Percentiles rank a stretch among this genome's conserved stretches.
These are phyloP conservation scores for Hylaeus anthracinus DNA, from an alignment of 1,140 invertebrate species.

Conservation along the genomic window DNA sequence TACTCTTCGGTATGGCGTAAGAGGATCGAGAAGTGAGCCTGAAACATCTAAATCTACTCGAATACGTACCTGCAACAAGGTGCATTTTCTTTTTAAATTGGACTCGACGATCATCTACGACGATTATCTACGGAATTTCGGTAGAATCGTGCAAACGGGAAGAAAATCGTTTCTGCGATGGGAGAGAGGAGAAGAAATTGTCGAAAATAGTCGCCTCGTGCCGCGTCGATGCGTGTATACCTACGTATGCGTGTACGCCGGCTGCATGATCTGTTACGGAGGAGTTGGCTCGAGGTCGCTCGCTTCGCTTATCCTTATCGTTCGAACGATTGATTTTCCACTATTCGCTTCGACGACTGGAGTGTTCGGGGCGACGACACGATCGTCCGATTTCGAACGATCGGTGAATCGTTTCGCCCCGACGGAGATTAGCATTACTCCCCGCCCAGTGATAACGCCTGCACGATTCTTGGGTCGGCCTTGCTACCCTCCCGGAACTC, in stretches of 20 bases:
- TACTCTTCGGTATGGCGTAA: too few species aligned
- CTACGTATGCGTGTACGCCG: slow-evolving; percentile 51
- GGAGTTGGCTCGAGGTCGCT: slow-evolving; percentile 17
- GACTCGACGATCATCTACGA: too few species aligned
- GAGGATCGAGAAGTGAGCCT: too few species aligned
- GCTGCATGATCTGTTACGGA: slow-evolving; percentile 2
- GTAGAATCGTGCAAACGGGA: slow-evolving; percentile 19
- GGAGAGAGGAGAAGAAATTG: slow-evolving; percentile 17
- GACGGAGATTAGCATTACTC: slow-evolving; percentile 80
- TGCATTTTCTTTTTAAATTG: too few species aligned
- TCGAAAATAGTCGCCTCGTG: slow-evolving; percentile 2
- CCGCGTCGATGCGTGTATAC: slow-evolving; percentile 21
- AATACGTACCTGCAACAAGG: too few species aligned
- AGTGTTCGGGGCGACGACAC: slow-evolving; percentile 9
- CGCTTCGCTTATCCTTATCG: background rate
- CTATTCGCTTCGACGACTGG: background rate
- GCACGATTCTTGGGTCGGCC: slow-evolving; percentile 98
- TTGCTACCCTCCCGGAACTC: slow-evolving; percentile 99
- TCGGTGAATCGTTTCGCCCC: background rate
- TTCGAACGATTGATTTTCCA: background rate
- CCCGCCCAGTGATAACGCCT: slow-evolving; percentile 92
- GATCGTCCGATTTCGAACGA: slow-evolving; percentile 7
- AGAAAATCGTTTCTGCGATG: slow-evolving; percentile 27
- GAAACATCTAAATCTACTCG: too few species aligned
- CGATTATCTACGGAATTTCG: too few species aligned